Conservation (phyloP, 1,140 invertebrate species). For the Nebria ingens region DNA sequence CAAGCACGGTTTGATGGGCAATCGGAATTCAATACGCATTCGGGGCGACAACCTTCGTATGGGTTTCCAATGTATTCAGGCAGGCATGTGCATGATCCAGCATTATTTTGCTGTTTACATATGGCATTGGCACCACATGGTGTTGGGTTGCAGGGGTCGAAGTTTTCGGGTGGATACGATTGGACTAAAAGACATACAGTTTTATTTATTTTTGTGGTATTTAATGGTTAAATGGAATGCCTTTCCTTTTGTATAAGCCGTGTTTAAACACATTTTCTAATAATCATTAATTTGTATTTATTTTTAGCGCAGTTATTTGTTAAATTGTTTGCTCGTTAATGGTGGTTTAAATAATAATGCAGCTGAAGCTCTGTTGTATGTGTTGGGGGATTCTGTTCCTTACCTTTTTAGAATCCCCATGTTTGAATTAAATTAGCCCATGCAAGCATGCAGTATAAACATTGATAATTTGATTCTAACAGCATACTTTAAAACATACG, state of each 20-base stretch:
- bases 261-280: neutral
- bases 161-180: slow-evolving; percentile 33
- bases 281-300: neutral
- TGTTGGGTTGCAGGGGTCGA: slow-evolving; percentile 63
- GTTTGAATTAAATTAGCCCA: slow-evolving; percentile 64
- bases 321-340: neutral
- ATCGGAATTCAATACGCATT: slow-evolving; percentile 72
- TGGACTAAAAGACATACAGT: slow-evolving; percentile 42
- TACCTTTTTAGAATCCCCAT: slow-evolving; percentile 33
- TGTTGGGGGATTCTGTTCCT: slow-evolving; percentile 28
- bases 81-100: slow-evolving; percentile 73
- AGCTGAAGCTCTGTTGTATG: slow-evolving; percentile 26
- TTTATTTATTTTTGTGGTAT: slow-evolving; percentile 36
- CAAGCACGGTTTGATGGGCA: slow-evolving; percentile 72
- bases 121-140: slow-evolving; percentile 74
- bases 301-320: neutral
- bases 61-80: slow-evolving; percentile 63
- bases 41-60: slow-evolving; percentile 63
- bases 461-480: no score
- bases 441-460: slow-evolving; percentile 58
- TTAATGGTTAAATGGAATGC: neutral
- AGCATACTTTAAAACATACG: no score
- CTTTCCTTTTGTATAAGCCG: neutral
- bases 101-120: slow-evolving; percentile 58
- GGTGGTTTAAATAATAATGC: neutral